Evolutionary conservation across 92 coral and sea anemone species (phyloP).

Genomic region (Phenganax subtilis): DNA sequence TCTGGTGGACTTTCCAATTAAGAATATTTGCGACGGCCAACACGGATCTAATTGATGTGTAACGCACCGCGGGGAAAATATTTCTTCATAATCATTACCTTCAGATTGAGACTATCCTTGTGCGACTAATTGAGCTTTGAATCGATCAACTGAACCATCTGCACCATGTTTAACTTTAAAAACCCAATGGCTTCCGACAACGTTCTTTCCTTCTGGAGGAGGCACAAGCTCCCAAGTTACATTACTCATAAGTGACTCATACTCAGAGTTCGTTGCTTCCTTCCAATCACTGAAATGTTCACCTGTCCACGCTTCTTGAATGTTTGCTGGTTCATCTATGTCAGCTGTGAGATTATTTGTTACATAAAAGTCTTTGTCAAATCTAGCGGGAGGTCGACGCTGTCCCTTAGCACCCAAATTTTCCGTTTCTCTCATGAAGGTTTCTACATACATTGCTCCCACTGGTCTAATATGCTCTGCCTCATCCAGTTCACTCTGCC

Average conservation of each 20-base stretch:
- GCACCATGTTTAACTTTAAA: not conserved
- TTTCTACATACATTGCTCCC: slow-evolving; percentile 33
- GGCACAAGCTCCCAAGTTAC: slow-evolving; percentile 27
- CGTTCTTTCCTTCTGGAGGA: slow-evolving; percentile 10
- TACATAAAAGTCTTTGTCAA: not conserved
- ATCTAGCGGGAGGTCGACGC: too few species aligned
- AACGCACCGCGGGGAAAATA: not conserved
- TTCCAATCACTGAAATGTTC: slow-evolving; percentile 18
- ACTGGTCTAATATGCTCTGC: not conserved
- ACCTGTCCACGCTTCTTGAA: slow-evolving; percentile 4
- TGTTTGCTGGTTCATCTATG: slow-evolving; percentile 22
- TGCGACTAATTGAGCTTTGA: not conserved
- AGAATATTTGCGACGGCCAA: slow-evolving; percentile 20
- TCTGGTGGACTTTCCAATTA: slow-evolving; percentile 31
- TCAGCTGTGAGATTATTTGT: slow-evolving; percentile 1
- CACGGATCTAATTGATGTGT: slow-evolving; percentile 18
- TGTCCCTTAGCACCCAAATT: too few species aligned
- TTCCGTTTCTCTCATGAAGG: slow-evolving; percentile 22
- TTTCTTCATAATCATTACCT: not conserved
- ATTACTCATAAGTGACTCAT: slow-evolving; percentile 17
- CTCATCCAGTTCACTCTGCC: too few species aligned
- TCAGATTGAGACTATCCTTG: not conserved
- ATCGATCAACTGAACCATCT: not conserved
- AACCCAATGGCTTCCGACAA: slow-evolving; percentile 8
- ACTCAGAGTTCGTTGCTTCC: slow-evolving; percentile 21